phyloP scores from a whole-genome alignment of 2,797 vertebrate genomes.

The Coregonus suidteri region DNA sequence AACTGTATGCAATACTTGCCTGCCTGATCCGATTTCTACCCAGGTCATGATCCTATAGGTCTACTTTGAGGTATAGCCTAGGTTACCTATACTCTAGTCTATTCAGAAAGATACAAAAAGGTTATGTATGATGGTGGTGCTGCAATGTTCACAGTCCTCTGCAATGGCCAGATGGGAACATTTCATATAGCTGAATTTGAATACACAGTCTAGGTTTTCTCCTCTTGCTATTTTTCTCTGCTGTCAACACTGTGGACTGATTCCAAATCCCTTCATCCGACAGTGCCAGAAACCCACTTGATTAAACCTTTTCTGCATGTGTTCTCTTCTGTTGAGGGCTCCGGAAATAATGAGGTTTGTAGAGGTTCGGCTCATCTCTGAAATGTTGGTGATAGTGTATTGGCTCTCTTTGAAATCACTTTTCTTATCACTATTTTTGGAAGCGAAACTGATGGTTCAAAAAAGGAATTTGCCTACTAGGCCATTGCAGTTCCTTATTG shows the following conservation, averaged over 20 bases:
- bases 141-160: no score
- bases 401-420: neutral
- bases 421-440: neutral
- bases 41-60: no score
- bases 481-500: no score
- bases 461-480: neutral
- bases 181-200: neutral
- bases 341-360: neutral
- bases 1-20: no score
- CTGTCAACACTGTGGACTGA: neutral
- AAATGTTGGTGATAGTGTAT: neutral
- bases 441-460: neutral
- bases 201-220: neutral
- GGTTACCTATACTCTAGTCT: no score
- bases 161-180: no score
- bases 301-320: neutral
- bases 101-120: no score
- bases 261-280: neutral
- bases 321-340: neutral
- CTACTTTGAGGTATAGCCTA: no score
- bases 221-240: neutral
- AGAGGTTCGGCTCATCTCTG: neutral
- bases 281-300: neutral
- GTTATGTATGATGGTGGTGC: no score
- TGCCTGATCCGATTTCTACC: no score